phyloP scores from a whole-genome alignment of 1,140 invertebrate genomes.

The Tetramorium simillimum region DNA sequence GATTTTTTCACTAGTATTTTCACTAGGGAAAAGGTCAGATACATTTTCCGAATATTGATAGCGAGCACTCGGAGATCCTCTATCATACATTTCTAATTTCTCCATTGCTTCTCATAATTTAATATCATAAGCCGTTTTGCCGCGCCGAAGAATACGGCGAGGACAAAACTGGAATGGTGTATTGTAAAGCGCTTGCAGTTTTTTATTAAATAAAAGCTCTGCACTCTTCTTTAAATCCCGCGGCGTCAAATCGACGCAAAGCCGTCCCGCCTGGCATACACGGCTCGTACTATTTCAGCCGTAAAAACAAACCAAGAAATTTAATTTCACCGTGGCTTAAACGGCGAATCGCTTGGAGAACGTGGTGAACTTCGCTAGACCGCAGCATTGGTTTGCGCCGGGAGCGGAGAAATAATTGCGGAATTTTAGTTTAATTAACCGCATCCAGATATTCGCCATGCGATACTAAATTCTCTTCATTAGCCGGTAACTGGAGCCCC shows the following conservation, averaged over 20 bases:
- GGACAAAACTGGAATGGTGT: not conserved
- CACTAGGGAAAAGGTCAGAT: not conserved
- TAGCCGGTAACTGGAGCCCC: not conserved
- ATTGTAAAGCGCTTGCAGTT: not conserved
- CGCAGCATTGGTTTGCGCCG: not conserved
- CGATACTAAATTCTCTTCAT: not conserved
- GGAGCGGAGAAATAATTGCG: conserved; percentile 1
- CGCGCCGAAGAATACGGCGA: not conserved
- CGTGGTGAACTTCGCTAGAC: not conserved
- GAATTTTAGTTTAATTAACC: conserved; percentile 44
- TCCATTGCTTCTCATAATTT: not conserved
- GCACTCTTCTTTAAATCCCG: not conserved
- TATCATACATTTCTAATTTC: not conserved
- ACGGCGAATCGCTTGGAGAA: not conserved
- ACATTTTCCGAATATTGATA: conserved; percentile 10
- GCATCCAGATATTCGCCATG: not conserved
- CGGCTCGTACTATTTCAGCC: not conserved
- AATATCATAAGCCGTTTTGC: not conserved
- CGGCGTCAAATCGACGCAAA: conserved; percentile 25
- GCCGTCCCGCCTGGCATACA: not conserved
- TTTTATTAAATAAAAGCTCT: conserved; percentile 15
- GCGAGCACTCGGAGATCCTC: not conserved
- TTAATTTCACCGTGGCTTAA: conserved; percentile 44
- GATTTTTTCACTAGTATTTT: conserved; percentile 18
- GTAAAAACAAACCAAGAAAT: conserved; percentile 61